A percentile compares a stretch with the other conserved stretches of the same genome.
These are phyloP conservation scores for Urocolius indicus DNA, from an alignment of 2,113 vertebrate genomes.

Conservation along the genomic window DNA sequence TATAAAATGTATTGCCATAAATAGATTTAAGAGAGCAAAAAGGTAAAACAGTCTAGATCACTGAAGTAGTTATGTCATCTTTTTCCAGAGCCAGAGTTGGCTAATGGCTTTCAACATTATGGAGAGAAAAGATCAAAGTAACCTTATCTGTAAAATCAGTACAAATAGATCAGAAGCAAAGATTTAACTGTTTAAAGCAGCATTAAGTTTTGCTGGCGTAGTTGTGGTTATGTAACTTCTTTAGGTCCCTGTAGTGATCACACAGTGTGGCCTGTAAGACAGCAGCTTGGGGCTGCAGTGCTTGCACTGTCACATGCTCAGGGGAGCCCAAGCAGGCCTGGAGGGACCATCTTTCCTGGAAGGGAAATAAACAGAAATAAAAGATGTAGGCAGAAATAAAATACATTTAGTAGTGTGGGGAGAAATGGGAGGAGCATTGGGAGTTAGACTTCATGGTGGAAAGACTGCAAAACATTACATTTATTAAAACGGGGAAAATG, in stretches of 20 bases:
- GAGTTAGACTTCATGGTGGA: background rate
- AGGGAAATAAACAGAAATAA: too few relatives aligned
- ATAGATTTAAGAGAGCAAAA: background rate
- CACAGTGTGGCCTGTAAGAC: too few relatives aligned
- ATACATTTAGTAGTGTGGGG: rapidly evolving
- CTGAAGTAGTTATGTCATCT: background rate
- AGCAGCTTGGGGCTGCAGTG: background rate
- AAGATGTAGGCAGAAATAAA: background rate
- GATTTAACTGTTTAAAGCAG: background rate
- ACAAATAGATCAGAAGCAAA: background rate
- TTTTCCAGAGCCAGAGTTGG: background rate
- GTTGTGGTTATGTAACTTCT: background rate
- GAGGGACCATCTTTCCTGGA: background rate
- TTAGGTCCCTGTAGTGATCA: background rate
- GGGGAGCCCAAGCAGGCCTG: background rate
- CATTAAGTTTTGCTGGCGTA: background rate
- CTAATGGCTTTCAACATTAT: background rate
- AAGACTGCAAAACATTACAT: background rate
- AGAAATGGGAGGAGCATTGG: background rate
- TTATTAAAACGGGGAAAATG: background rate
- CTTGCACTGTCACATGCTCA: background rate
- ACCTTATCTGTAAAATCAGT: background rate
- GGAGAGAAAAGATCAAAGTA: background rate
- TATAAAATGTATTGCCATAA: background rate
- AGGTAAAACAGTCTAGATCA: background rate